Base-by-base conservation (phyloP, 2,888 invertebrate genomes). In the Chloroclystis v-ata region DNA sequence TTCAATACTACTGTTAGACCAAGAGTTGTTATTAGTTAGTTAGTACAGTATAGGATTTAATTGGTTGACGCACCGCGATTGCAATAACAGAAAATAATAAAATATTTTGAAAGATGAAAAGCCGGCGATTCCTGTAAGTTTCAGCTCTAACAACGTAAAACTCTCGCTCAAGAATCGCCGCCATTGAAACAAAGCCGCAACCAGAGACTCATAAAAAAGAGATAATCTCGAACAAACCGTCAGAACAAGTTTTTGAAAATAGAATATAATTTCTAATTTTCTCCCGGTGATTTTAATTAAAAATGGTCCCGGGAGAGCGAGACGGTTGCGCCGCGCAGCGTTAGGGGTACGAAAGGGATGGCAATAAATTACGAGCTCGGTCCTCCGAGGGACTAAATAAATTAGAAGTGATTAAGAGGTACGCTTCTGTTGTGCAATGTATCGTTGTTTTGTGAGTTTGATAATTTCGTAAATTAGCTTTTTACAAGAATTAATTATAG, bases 181-280 rank as follows among this genome's bases (percentile, higher is more conserved):
- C 71, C 76, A 75, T 86, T 85, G 83, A 81, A 82, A 79, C 77
- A 78, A 82, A 84, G 69, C 72, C 77, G 74, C 84, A 76, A 69
- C 82, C 75, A 53, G 87, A 85, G 87, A 78, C 83, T 79, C 85
- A 84, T 87, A 86, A 87, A 87, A 86, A 85, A 78, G 67, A 82
- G 80, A 85, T 86, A 84, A 87, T 85, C 86, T 82, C 78, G 76
- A 62, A 79, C 86, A 85, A 86, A 85, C 76, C 85, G 78, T 79
- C 85, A 78, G 84, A 82, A 75, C 86, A 86, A 87, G 85, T 87
- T 85, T 86, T 83, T 78, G 85, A 81, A 87, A 87, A 87, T 87
- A 87, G 87, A 87, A 87, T 87, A 87, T 87, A 87, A 86, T 87
- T 87, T 86, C 87, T 85, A 85, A 87, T 87, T 86, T 83, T 83